Percentiles rank a stretch among this genome's conserved stretches.
Conservation (phyloP, 2,888 invertebrate species). For the Yponomeuta cagnagella region DNA sequence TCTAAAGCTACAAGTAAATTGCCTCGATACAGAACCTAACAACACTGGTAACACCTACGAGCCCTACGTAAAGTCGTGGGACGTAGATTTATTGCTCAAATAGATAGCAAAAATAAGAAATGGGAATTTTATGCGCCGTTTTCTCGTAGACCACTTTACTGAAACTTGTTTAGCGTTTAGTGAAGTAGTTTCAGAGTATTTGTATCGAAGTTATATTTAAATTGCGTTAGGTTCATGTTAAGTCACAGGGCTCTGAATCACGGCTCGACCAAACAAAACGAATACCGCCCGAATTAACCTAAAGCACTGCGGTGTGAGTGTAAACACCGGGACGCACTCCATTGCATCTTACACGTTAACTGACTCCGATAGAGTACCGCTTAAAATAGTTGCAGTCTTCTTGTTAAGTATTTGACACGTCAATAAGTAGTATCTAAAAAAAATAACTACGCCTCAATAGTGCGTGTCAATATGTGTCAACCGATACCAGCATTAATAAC, state of each 20-base stretch:
- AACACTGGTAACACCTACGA: slow-evolving; percentile 9
- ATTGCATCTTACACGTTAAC: slow-evolving; percentile 51
- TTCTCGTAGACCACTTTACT: neutral
- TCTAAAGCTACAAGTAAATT: slow-evolving; percentile 8
- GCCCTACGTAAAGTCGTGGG: neutral
- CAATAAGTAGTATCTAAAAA: slow-evolving; percentile 15
- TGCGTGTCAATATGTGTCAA: neutral
- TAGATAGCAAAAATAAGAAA: slow-evolving; percentile 4
- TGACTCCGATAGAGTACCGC: slow-evolving; percentile 37
- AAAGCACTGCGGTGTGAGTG: slow-evolving; percentile 40
- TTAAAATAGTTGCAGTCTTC: slow-evolving; percentile 20
- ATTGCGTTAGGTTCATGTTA: slow-evolving; percentile 34
- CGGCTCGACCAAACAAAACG: slow-evolving; percentile 55
- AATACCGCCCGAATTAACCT: slow-evolving; percentile 49
- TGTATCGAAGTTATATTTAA: slow-evolving; percentile 13
- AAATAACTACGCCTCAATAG: neutral
- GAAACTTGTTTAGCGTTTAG: neutral
- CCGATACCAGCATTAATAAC: neutral
- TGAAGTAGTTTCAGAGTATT: neutral
- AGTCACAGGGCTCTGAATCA: slow-evolving; percentile 27
- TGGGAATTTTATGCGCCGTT: neutral
- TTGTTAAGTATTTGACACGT: slow-evolving; percentile 22
- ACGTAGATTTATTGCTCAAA: neutral
- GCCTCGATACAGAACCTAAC: slow-evolving; percentile 8
- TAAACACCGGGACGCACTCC: slow-evolving; percentile 48